These are phyloP conservation scores for Percopsis transmontana DNA, from an alignment of 2,113 vertebrate species.

Conservation along the genomic window DNA sequence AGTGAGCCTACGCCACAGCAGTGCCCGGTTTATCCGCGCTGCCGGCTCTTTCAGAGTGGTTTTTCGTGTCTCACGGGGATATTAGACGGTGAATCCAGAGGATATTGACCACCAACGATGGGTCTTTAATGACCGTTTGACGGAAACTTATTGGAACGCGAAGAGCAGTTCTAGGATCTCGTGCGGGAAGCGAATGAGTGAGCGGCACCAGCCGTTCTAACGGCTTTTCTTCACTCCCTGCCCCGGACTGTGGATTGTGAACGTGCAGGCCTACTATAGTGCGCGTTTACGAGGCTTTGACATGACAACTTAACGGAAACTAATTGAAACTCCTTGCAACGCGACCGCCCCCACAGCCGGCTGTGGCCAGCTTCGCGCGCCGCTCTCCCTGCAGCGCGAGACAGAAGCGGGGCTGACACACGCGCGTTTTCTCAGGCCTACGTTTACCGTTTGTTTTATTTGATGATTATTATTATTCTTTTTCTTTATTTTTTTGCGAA, in stretches of 20 bases:
- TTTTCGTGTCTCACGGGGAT: neutral
- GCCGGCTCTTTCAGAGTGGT: neutral
- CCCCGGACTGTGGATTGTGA: neutral
- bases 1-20: slow-evolving; percentile 12
- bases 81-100: slow-evolving; percentile 1
- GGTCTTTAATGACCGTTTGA: slow-evolving; percentile 27
- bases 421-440: neutral
- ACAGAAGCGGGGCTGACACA: neutral
- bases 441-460: too few relatives aligned
- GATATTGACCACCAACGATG: neutral
- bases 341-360: slow-evolving; percentile 21
- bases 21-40: slow-evolving; percentile 15
- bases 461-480: neutral
- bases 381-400: neutral
- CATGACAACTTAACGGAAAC: slow-evolving; percentile 50
- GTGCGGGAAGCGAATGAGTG: slow-evolving; percentile 48
- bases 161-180: slow-evolving; percentile 15
- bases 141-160: slow-evolving; percentile 19
- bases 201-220: slow-evolving; percentile 54
- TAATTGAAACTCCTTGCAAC: slow-evolving; percentile 36
- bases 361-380: neutral
- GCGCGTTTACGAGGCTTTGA: slow-evolving; percentile 7
- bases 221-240: slow-evolving; percentile 32
- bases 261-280: too few relatives aligned
- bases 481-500: neutral